Evolutionary conservation across 2,797 vertebrate genomes (phyloP), one percentile per base, ranked within the genome.

Genomic region (Rhinophrynus dorsalis): DNA sequence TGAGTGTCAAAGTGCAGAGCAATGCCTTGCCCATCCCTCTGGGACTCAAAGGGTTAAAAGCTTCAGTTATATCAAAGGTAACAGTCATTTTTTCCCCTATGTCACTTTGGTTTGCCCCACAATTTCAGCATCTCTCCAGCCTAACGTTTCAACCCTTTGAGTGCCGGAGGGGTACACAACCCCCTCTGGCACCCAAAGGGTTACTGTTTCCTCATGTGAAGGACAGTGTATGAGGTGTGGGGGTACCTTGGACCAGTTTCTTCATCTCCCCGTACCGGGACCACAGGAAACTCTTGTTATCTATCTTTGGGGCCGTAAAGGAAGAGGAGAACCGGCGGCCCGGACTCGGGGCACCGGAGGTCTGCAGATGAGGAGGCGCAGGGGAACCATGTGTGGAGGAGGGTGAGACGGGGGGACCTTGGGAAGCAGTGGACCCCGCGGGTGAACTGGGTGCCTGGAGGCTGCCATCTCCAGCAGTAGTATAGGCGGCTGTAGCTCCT

Each of bases 191-290:
- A 32, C 4, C 29, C 29, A 32, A 10, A n/a, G n/a, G n/a, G n/a
- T n/a, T n/a, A n/a, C n/a, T n/a, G n/a, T n/a, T n/a, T 32, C 29
- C 29, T 10, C 35, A 12, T 9, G 5, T 38, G 1, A n/a, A 1
- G 11, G 11, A 13, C 32, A 48, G 9, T 1, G 4, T n/a, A n/a
- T n/a, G n/a, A n/a, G n/a, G n/a, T n/a, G n/a, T n/a, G n/a, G n/a
- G n/a, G 11, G n/a, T 70, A 92, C 91, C 91, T 77, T 92, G 85
- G 51, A 88, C 88, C 38, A 85, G 75, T 29, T 89, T 79, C 37
- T 84, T 88, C 77, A 79, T 79, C 15, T 91, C 89, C 20, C 81
- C 85, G 63, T 92, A 88, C 0, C 88, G 80, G 8, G 80, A 70
- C 90, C 90, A 90, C 29, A 88, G 51, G 59, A 81, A 88, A 3